Evolutionary conservation across 2,888 invertebrate genomes (phyloP), one percentile per base, ranked within the genome.

Genomic region (Anaspis maculata): DNA sequence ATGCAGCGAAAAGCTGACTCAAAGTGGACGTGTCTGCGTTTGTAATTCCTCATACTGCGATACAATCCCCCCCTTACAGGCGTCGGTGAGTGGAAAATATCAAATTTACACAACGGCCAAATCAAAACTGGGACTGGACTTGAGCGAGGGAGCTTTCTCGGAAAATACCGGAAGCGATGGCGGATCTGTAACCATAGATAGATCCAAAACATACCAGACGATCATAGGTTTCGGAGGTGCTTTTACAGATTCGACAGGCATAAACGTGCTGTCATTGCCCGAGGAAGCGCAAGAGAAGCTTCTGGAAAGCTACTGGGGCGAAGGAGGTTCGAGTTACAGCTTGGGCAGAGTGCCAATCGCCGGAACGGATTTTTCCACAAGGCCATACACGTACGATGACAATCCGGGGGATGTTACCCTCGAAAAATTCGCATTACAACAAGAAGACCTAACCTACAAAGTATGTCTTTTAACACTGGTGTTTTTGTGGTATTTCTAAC

Each of bases 181-280:
- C n/a, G n/a, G n/a, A n/a, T n/a, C n/a, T n/a, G n/a, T n/a, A 7
- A 50, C 49, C 25, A 43, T 36, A 3, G n/a, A 36, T 22, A 5
- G 19, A 2, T 22, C 14, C 10, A 6, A 31, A 15, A 76, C 69
- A 22, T 36, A 21, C 49, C 91, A 92, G 61, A 68, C 54, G 13
- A 81, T 92, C 12, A 59, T 77, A 39, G 92, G 92, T 0, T 92
- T 87, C 58, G 92, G 92, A 0, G 91, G 87, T 0, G 85, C 90
- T 0, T 84, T 91, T 39, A 92, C 91, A 2, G 59, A 59, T 37
- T 32, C 68, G 2, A 67, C 73, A 2, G 79, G 81, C 1, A 76
- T 87, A 10, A 86, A 87, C 58, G 76, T 87, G 52, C 63, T 68
- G 4, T 71, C 67, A n/a, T 62, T 89, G 7, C 73, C 77, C 1